Conservation (phyloP, 2,113 vertebrate species). For the Grantiella picta region DNA sequence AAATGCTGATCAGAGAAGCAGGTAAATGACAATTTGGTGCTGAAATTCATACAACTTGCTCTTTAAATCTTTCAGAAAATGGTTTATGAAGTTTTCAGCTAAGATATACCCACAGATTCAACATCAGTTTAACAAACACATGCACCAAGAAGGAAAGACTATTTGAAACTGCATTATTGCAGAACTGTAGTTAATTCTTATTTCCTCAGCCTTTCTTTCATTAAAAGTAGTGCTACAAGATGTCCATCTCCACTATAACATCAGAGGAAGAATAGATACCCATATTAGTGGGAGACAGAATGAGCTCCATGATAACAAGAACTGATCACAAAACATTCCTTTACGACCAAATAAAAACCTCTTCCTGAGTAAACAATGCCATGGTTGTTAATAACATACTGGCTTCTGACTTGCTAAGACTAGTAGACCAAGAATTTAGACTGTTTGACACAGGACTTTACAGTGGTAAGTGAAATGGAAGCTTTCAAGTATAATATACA, state of each 20-base stretch:
- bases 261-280: not conserved
- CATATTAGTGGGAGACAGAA: not conserved
- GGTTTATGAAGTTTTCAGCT: not conserved
- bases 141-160: not conserved
- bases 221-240: not conserved
- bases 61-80: not conserved
- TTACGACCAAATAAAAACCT: not conserved
- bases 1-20: not conserved
- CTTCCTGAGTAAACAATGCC: not conserved
- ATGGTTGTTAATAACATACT: not conserved
- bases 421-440: not conserved
- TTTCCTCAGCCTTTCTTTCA: not conserved
- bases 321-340: not conserved
- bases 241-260: not conserved
- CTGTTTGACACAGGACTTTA: not conserved
- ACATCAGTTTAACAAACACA: not conserved
- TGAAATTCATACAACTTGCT: not conserved
- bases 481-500: not conserved
- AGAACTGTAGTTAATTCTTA: not conserved
- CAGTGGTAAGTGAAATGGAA: not conserved
- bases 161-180: not conserved
- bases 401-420: not conserved
- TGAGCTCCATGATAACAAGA: not conserved
- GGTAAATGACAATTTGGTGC: not conserved
- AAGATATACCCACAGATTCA: not conserved